These are phyloP conservation scores for Pseudomyrmex sp. DNA, from an alignment of 1,140 invertebrate species.

Conservation along the genomic window DNA sequence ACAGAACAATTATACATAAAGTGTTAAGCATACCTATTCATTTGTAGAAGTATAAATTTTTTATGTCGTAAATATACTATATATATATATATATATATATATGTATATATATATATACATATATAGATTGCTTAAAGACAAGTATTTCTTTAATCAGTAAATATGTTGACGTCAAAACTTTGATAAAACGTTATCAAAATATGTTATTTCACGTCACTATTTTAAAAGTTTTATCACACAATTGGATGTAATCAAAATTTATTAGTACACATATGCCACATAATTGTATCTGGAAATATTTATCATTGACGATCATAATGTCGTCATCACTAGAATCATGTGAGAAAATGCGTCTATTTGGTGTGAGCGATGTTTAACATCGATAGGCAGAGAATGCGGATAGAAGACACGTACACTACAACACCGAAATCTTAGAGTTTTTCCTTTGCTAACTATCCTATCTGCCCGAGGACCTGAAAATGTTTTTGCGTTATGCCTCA, in stretches of 20 bases:
- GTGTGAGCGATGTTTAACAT: constrained; percentile 76
- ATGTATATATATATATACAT: not conserved
- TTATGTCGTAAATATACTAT: not conserved
- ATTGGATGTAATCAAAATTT: too few relatives aligned
- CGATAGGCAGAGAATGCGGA: constrained; percentile 79
- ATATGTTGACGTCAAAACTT: too few relatives aligned
- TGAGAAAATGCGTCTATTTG: not conserved
- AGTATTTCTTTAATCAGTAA: too few relatives aligned
- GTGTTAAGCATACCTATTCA: not conserved
- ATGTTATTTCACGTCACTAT: too few relatives aligned
- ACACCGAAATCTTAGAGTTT: constrained; percentile 82
- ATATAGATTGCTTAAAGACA: too few relatives aligned
- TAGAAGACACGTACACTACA: constrained; percentile 77
- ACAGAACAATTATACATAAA: not conserved
- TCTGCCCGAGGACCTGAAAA: constrained; percentile 83
- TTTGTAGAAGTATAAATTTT: too few relatives aligned
- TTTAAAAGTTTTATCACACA: too few relatives aligned
- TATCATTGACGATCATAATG: not conserved
- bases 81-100: not conserved
- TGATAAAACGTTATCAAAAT: too few relatives aligned
- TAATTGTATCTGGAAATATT: not conserved
- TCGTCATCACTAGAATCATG: not conserved
- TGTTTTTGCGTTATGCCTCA: constrained; percentile 82
- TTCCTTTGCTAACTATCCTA: constrained; percentile 82
- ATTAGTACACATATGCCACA: too few relatives aligned